phyloP scores from a whole-genome alignment of 2,113 vertebrate genomes.

The Stigmatopora argus region DNA sequence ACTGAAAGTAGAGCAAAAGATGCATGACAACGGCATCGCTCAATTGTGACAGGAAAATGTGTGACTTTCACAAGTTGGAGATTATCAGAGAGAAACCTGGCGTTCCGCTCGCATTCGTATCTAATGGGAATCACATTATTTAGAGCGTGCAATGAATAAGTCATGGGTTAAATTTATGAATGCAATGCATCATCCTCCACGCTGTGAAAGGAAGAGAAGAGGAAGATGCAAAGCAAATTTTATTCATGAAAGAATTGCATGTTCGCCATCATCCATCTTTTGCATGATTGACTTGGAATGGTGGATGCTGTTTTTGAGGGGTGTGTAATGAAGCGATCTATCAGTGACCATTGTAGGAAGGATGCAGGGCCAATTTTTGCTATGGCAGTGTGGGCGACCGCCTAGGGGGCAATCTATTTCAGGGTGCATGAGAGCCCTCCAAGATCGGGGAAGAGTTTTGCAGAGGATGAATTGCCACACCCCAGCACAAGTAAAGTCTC shows the following conservation, averaged over 20 bases:
- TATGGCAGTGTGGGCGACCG: no score
- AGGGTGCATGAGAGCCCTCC: no score
- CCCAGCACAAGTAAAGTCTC: no score
- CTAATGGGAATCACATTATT: background rate
- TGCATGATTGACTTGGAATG: background rate
- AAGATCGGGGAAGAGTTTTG: no score
- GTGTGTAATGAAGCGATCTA: background rate
- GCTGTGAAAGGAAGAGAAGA: background rate
- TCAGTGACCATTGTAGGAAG: background rate
- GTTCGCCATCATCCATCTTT: background rate
- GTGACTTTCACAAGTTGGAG: constrained; percentile 12
- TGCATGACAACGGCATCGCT: constrained; percentile 14
- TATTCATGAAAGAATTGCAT: background rate
- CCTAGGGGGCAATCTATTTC: no score
- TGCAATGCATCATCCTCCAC: background rate
- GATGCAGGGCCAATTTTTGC: no score
- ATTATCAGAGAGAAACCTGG: background rate
- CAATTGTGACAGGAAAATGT: constrained; percentile 1
- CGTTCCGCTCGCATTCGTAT: background rate
- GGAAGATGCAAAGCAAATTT: background rate
- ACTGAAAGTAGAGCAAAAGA: constrained; percentile 25
- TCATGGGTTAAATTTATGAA: background rate
- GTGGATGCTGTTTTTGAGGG: background rate
- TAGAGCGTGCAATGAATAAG: background rate
- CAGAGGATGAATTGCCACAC: no score